Base-by-base conservation (phyloP, 2,797 vertebrate species). In the Enteromius radiatus region DNA sequence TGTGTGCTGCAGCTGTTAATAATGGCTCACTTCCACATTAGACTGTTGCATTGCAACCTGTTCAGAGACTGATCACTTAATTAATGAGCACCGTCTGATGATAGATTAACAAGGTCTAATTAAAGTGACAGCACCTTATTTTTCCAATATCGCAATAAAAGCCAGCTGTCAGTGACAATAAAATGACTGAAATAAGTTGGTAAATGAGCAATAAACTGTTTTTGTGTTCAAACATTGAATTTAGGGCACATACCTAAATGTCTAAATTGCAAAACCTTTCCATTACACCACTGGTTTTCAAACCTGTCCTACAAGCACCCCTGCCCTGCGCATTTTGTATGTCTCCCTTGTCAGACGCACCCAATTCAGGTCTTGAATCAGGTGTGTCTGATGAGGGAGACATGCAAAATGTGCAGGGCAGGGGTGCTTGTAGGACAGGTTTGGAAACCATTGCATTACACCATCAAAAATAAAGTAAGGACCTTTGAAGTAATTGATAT, bases 1-100 rank as follows among this genome's bases (percentile, higher is more conserved):
- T 79, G 36, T 79, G 52, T 81, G n/a, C 49, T 36, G 83, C 86
- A 89, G 89, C 84, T 86, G 74, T 83, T 77, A 76, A 77, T 77
- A 77, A 77, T 61, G 81, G 12, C 74, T 83, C 54, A 59, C 38
- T 65, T 83, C 41, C 74, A 69, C 73, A 68, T 69, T 69, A 69
- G 47, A 38, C 63, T 76, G 81, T 69, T 82, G 81, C 64, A 76
- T 28, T 68, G 73, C 81, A 82, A 76, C 73, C 73, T 82, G 81
- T 76, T 82, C 73, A 61, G 26, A 77, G 64, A 69, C 52, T 83
- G 74, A 83, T 77, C n/a, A 47, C 74, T 83, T 77, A 77, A 83
- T 83, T 69, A 83, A 83, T 70, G 74, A 83, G 65, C 74, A 38
- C 71, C 47, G 64, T 21, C 74, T 76, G 74, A 36, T 77, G 81